phyloP scores from a whole-genome alignment of 2,113 vertebrate species.

The Phasianus colchicus region DNA sequence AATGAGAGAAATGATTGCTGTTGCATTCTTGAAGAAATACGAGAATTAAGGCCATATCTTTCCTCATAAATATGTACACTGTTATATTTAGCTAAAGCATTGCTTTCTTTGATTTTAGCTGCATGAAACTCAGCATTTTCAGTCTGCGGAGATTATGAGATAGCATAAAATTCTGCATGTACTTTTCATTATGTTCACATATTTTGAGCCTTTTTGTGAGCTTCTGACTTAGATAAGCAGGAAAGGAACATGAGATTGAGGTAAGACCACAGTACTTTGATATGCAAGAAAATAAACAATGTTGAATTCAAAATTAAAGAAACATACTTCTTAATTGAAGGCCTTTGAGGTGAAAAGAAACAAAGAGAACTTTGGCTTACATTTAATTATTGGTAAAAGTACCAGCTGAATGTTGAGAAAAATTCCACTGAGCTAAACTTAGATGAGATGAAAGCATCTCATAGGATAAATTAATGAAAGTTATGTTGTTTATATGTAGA shows the following conservation, averaged over 20 bases:
- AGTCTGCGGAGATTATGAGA: slow-evolving; percentile 15
- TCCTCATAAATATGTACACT: slow-evolving; percentile 33
- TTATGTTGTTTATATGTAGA: background rate
- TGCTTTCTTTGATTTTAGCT: slow-evolving; percentile 54
- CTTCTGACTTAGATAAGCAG: slow-evolving; percentile 5
- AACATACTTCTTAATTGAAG: background rate
- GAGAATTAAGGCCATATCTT: background rate
- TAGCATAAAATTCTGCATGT: slow-evolving; percentile 11
- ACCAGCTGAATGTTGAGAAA: background rate
- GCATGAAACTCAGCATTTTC: slow-evolving; percentile 34
- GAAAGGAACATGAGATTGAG: background rate
- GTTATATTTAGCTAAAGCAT: slow-evolving; percentile 39
- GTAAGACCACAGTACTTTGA: background rate
- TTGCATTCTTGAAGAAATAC: slow-evolving; percentile 3
- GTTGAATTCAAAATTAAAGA: background rate
- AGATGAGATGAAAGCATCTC: background rate
- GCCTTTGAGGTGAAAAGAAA: background rate
- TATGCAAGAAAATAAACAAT: background rate
- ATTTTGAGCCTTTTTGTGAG: background rate
- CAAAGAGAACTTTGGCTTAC: background rate
- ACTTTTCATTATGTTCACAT: background rate
- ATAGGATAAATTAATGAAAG: background rate
- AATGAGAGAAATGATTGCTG: background rate
- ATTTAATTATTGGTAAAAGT: background rate
- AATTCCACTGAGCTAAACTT: background rate